These are phyloP conservation scores for Deroptyus accipitrinus DNA, from an alignment of 2,113 vertebrate species.

Conservation along the genomic window DNA sequence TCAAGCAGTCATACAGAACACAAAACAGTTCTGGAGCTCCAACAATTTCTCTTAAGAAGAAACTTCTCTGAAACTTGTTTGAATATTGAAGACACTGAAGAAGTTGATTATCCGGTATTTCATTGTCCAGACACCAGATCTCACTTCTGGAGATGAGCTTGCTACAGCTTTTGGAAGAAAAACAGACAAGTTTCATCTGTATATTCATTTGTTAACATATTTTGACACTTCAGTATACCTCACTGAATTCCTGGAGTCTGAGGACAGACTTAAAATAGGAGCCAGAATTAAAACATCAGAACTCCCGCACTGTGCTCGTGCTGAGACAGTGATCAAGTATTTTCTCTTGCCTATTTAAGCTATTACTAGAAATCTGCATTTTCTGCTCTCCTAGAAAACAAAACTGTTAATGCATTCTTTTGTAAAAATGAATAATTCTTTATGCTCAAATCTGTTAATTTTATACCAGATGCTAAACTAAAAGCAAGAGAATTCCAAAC, in stretches of 20 bases:
- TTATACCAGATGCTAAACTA: background rate
- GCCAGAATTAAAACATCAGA: background rate
- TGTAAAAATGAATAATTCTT: background rate
- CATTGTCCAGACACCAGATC: background rate
- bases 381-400: background rate
- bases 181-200: background rate
- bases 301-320: rapidly evolving
- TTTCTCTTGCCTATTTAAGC: background rate
- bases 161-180: background rate
- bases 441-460: background rate
- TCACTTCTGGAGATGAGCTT: background rate
- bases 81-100: background rate
- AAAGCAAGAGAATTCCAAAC: background rate
- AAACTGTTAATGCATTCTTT: background rate
- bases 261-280: background rate
- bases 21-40: background rate
- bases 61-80: background rate
- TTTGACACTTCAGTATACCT: background rate
- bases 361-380: background rate
- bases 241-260: background rate
- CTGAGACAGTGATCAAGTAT: background rate
- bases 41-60: background rate
- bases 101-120: background rate
- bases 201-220: background rate
- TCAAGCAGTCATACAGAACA: background rate